Evolutionary conservation across 1,140 invertebrate species (phyloP), one percentile per base, ranked within the genome.

Genomic region (Drosophila tani): DNA sequence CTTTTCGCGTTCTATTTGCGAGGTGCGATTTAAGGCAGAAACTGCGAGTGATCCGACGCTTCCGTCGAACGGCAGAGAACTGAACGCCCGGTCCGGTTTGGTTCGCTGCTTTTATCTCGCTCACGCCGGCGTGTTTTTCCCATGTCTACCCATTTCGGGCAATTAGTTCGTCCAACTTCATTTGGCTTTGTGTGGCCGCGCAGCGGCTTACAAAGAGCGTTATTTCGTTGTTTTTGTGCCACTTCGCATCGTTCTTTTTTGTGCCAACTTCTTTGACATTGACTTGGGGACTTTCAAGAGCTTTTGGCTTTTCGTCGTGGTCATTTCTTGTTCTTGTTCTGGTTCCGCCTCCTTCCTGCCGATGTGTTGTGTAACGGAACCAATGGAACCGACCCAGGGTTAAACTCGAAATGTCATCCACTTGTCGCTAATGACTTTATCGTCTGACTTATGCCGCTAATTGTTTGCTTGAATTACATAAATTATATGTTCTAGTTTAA

Each of bases 71-170:
- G 56, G 46, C 69, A 46, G 51, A 49, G 45, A 64, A 88, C 77
- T 88, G 81, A 88, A 60, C 68, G 55, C 41, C 19, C 46, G 46
- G 77, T 51, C 85, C 73, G 81, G 84, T 81, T 88, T 88, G 8
- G 32, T 46, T n/a, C 40, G 40, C 46, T 21, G 50, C 71, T 64
- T 88, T 81, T 79, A 90, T 84, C 73, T 67, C 73, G 45, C 58
- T 57, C 27, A 7, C 65, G 41, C 35, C 51, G 24, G 29, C 50
- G 56, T 14, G 19, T 46, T 55, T 56, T 73, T 65, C 83, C 64
- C 83, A 73, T 14, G 53, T 59, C 49, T 27, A 43, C 40, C 67
- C 67, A 70, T 70, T 70, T 69, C 43, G 24, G 55, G 55, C 67
- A 82, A 86, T 87, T 82, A 77, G n/a, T 53, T 51, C 21, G 43